Evolutionary conservation across 2,113 vertebrate species (phyloP).

Genomic region (Plectropomus leopardus): DNA sequence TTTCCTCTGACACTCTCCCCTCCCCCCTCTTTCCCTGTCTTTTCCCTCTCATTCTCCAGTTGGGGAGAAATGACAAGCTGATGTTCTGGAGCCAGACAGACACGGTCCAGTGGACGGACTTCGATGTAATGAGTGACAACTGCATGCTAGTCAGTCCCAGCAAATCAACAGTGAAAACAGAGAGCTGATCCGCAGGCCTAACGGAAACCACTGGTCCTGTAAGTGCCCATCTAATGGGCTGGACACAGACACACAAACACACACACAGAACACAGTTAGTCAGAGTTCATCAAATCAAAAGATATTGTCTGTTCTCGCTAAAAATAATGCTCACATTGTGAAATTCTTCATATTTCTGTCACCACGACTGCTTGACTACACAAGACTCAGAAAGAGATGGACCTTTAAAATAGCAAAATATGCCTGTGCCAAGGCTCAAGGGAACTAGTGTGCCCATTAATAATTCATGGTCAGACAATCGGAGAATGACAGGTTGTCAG

Average conservation of each 20-base stretch:
- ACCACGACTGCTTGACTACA: neutral
- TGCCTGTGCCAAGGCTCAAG: constrained; percentile 62
- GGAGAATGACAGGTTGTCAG: constrained; percentile 79
- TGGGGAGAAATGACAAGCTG: constrained; percentile 40
- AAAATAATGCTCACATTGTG: constrained; percentile 17
- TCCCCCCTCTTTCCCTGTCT: neutral
- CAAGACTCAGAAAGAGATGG: constrained; percentile 46
- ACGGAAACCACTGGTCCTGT: constrained; percentile 54
- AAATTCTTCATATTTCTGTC: constrained; percentile 45
- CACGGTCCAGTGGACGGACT: constrained; percentile 40
- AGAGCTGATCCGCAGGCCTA: constrained; percentile 47
- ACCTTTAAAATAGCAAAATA: constrained; percentile 69
- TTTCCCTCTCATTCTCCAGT: constrained; percentile 25
- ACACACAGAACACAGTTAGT: constrained; percentile 6
- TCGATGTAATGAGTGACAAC: constrained; percentile 62
- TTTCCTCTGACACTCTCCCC: constrained; percentile 8
- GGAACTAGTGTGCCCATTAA: constrained; percentile 71
- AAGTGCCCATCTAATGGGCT: constrained; percentile 39
- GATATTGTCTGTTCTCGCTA: constrained; percentile 5
- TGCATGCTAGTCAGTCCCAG: constrained; percentile 42
- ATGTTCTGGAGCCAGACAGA: constrained; percentile 44
- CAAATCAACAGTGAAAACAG: constrained; percentile 61
- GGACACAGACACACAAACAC: constrained; percentile 29
- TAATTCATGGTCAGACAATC: constrained; percentile 81
- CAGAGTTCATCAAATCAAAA: constrained; percentile 19